Base-by-base conservation (phyloP, 1,140 invertebrate species). In the Bombus superbus region DNA sequence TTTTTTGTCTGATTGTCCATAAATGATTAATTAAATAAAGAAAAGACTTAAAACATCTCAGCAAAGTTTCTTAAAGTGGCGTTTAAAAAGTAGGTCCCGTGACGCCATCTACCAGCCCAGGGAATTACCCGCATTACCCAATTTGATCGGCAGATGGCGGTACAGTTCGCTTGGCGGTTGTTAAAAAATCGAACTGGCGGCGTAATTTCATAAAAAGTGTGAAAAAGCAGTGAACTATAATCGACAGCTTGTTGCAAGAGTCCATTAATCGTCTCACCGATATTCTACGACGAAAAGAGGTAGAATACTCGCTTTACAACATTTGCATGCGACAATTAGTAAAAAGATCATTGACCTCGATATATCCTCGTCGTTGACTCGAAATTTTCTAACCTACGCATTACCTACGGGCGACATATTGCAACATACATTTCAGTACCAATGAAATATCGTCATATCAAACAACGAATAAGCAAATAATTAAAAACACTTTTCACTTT, bases 311-410 rank as follows among this genome's bases (percentile, higher is more conserved):
- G 1, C 5, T 1, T 22, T 22, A 44, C 15, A 22, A 22, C 35
- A 35, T 68, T 77, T 44, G 32, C 68, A 62, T 40, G 42, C 28
- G 22, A 57, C 22, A 28, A 40, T 69, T 35, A 32, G 13, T 38
- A 10, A 10, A 10, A 10, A 9, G 47, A 79, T 47, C 53, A 47
- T 57, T 38, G 40, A 79, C 64, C 76, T n/a, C 42, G 66, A 44
- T 42, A 28, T 28, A n/a, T 2, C 5, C 42, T 18, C 15, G 42
- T 3, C 22, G 32, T 38, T 57, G 22, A 57, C 25, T 15, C 38
- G n/a, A 47, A 59, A 72, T 35, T 72, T 72, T 79, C 53, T 84
- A 84, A 84, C 84, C 79, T 86, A 68, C 42, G 3, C 38, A 32
- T 22, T 18, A 44, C 0, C 5, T 13, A 2, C 28, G 0, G 10